Percentiles rank a stretch among this genome's conserved stretches.
Evolutionary conservation across 2,113 vertebrate genomes (phyloP).

Genomic region (Cygnus buccinator): DNA sequence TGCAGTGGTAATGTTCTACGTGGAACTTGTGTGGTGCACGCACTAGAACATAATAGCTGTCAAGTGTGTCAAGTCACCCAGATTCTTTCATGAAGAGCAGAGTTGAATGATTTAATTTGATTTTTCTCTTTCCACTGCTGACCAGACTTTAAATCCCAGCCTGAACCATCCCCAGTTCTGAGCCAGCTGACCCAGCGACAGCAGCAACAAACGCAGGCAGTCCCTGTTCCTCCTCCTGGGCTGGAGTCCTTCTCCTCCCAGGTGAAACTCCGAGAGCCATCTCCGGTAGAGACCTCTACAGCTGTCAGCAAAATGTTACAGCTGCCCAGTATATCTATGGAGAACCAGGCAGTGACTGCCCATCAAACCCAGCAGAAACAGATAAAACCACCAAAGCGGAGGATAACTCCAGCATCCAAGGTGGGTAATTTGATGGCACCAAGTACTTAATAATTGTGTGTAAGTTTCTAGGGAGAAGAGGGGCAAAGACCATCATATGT

Average conservation of each 20-base stretch:
- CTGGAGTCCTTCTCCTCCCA: slow-evolving; percentile 82
- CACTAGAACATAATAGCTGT: not conserved
- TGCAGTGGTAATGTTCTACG: not conserved
- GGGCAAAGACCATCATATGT: not conserved
- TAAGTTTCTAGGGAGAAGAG: not conserved
- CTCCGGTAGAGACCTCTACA: slow-evolving; percentile 69
- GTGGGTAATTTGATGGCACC: slow-evolving; percentile 56
- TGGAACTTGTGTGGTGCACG: rapidly evolving
- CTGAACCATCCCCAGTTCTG: slow-evolving; percentile 93
- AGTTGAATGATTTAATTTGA: not conserved
- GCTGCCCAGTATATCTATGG: slow-evolving; percentile 73
- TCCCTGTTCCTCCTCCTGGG: slow-evolving; percentile 76
- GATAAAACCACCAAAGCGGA: slow-evolving; percentile 87
- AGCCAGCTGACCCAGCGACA: slow-evolving; percentile 92
- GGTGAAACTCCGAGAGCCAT: slow-evolving; percentile 73
- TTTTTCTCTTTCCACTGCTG: not conserved
- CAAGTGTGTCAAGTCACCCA: rapidly evolving
- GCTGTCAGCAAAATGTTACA: slow-evolving; percentile 81
- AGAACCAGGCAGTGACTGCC: slow-evolving; percentile 66
- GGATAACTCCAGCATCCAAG: slow-evolving; percentile 88
- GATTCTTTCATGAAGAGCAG: not conserved
- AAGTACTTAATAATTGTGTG: not conserved
- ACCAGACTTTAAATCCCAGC: slow-evolving; percentile 91
- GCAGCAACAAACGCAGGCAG: slow-evolving; percentile 76
- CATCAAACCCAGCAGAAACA: slow-evolving; percentile 85